A percentile compares a stretch with the other conserved stretches of the same genome.
Evolutionary conservation across 1,140 invertebrate genomes (phyloP).

Genomic region (Leucophenga varia): DNA sequence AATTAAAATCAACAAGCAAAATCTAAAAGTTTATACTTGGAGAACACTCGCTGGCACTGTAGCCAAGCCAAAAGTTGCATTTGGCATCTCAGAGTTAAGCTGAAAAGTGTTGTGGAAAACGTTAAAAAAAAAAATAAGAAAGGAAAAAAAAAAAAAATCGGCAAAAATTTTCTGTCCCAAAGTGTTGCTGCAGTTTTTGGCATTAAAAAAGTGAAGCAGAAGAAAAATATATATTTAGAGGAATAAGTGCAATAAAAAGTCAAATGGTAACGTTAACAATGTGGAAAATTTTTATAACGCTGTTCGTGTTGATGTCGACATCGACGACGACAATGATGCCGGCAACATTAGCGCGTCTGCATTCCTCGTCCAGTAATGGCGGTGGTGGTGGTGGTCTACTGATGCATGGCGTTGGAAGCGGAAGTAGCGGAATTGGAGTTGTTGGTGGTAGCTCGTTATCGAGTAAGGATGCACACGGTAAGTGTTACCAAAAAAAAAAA

Average conservation of each 20-base stretch:
- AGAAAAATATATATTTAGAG: too few relatives aligned
- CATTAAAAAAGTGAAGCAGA: slow-evolving; percentile 1
- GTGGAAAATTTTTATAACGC: slow-evolving; percentile 52
- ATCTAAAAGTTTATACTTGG: too few relatives aligned
- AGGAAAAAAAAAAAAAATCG: too few relatives aligned
- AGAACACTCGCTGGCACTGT: too few relatives aligned
- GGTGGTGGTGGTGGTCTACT: not conserved
- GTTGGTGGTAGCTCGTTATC: slow-evolving; percentile 19
- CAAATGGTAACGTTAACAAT: slow-evolving; percentile 55
- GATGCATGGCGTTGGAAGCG: slow-evolving; percentile 21
- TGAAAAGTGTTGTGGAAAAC: too few relatives aligned
- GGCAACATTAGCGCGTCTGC: slow-evolving; percentile 51
- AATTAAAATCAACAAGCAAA: slow-evolving; percentile 51
- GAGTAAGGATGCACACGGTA: slow-evolving; percentile 50
- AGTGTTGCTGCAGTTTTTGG: too few relatives aligned
- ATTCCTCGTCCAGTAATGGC: slow-evolving; percentile 30
- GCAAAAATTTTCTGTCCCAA: too few relatives aligned
- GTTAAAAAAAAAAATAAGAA: too few relatives aligned
- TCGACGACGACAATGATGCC: slow-evolving; percentile 40
- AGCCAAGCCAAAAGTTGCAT: too few relatives aligned
- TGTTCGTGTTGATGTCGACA: slow-evolving; percentile 22
- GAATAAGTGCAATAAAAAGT: slow-evolving; percentile 52
- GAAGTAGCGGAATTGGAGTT: slow-evolving; percentile 25
- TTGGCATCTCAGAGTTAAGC: too few relatives aligned
- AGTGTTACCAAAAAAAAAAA: too few relatives aligned